phyloP scores from a whole-genome alignment of 2,888 invertebrate species.

The Apodemia duryi region DNA sequence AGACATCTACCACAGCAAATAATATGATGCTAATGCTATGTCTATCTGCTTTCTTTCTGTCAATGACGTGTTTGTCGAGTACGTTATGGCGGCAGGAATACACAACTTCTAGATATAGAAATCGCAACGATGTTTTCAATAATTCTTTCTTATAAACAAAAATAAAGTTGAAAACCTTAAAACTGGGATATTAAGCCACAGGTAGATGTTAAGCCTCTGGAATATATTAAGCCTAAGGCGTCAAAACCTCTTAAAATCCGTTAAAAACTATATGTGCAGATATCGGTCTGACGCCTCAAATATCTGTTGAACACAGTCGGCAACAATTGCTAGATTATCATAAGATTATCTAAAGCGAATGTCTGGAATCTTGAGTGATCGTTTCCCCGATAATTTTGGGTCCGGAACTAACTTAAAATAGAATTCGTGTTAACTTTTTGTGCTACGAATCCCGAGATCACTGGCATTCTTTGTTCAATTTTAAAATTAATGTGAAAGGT shows the following conservation, averaged over 20 bases:
- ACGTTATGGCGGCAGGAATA: no score
- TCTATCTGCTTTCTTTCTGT: no score
- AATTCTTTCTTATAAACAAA: neutral
- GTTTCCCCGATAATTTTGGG: neutral
- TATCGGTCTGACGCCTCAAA: neutral
- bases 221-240: no score
- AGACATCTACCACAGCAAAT: no score
- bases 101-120: no score
- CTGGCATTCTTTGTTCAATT: neutral
- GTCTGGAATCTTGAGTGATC: constrained; percentile 1
- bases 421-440: constrained; percentile 7
- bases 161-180: no score
- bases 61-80: no score
- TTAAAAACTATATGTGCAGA: neutral
- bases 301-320: neutral
- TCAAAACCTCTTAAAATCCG: neutral
- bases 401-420: constrained; percentile 4
- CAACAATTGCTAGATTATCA: neutral
- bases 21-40: no score
- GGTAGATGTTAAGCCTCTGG: no score
- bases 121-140: neutral
- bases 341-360: neutral
- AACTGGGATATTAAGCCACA: no score
- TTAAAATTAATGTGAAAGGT: neutral
- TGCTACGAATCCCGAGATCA: neutral